Evolutionary conservation across 2,113 vertebrate species (phyloP).

Genomic region (Collichthys lucidus): DNA sequence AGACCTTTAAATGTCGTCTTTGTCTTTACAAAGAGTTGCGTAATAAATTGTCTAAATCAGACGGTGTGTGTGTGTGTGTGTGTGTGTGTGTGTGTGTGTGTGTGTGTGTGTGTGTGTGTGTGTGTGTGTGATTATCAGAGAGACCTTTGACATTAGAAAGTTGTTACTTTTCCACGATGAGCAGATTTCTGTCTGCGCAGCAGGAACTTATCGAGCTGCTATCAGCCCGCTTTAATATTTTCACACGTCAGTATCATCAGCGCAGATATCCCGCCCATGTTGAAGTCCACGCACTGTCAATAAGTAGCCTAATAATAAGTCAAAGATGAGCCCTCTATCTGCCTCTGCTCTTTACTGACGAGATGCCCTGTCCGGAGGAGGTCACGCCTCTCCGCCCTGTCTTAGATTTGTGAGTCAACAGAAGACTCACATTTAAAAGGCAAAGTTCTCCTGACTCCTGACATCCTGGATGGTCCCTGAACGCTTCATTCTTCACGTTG

Average conservation of each 20-base stretch:
- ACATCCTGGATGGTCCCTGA: neutral
- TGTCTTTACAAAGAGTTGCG: neutral
- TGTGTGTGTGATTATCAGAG: neutral
- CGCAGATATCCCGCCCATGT: conserved; percentile 36
- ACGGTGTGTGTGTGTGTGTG: no score
- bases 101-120: conserved; percentile 3
- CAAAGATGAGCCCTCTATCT: conserved; percentile 5
- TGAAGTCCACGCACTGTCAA: conserved; percentile 77
- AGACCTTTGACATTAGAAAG: conserved; percentile 43
- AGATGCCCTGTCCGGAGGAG: no score
- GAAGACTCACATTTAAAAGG: no score
- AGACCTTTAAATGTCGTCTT: neutral
- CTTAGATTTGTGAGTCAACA: neutral
- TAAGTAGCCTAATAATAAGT: conserved; percentile 77
- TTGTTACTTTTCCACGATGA: neutral
- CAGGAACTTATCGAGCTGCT: conserved; percentile 42
- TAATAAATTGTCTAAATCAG: neutral
- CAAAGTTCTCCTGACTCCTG: neutral
- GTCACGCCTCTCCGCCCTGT: no score
- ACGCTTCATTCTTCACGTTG: neutral
- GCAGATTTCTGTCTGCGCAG: conserved; percentile 31
- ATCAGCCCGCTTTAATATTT: conserved; percentile 50
- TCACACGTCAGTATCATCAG: conserved; percentile 45
- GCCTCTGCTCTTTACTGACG: neutral
- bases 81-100: neutral